Base-by-base conservation (phyloP, 2,888 invertebrate species). In the Patella ulyssiponensis region DNA sequence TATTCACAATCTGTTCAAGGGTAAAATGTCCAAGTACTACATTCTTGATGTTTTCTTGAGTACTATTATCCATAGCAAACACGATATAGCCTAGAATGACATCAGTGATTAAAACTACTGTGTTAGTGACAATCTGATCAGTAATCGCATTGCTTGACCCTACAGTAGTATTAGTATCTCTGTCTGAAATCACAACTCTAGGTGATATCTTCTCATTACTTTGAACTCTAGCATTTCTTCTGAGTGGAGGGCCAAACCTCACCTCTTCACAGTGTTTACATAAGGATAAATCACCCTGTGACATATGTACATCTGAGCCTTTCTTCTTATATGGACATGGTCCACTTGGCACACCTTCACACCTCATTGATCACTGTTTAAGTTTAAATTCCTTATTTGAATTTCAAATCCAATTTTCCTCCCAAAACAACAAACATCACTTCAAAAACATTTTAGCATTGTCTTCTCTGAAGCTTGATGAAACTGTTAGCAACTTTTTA, bases 271-370 rank as follows among this genome's bases (percentile, higher is more conserved):
- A 56, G 17, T 56, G 56, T 56, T 56, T 56, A 56, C 56, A 56
- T 17, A 56, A 2, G 4, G 56, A 3, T 56, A 56, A 9, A 56
- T 56, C 56, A 56, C 15, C 56, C 15, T 33, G 33, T 33, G 33
- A 33, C 33, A 33, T 33, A 33, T 33, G 33, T 33, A 33, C 33
- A 33, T 33, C 33, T 33, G 33, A 33, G 4, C 33, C 56, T n/a
- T n/a, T 56, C 56, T 56, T 56, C 11, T 56, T 56, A n/a, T 56
- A 56, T 56, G 56, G 56, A 56, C 56, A 56, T 56, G 56, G 7
- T 56, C 56, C 56, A n/a, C 17, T n/a, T 56, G 56, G 56, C 56
- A 56, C 56, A 56, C n/a, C n/a, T n/a, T n/a, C n/a, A n/a, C n/a
- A n/a, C 56, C 56, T 56, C 56, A 56, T 56, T 56, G 56, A 4